Conservation (phyloP, 2,888 invertebrate species). For the Tiliacea citrago region DNA sequence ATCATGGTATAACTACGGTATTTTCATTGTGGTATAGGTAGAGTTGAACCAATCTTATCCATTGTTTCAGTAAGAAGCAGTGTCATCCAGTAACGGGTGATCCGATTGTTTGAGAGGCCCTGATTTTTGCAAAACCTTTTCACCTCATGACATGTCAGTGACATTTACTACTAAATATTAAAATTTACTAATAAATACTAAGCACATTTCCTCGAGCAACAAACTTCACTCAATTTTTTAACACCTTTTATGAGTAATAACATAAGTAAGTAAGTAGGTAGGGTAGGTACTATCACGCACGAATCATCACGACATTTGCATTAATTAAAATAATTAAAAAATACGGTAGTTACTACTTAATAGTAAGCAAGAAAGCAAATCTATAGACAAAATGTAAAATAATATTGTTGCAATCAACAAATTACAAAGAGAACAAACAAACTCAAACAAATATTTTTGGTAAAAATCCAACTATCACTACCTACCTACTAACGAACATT, state of each 20-base stretch:
- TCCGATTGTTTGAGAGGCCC: conserved; percentile 37
- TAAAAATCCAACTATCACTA: not conserved
- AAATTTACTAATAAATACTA: not conserved
- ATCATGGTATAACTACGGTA: conserved; percentile 21
- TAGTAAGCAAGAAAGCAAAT: not conserved
- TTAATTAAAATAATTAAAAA: no score
- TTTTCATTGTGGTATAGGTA: conserved; percentile 17
- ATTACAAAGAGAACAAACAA: not conserved
- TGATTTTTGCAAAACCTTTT: not conserved
- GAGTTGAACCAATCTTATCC: conserved; percentile 51
- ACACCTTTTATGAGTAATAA: conserved; percentile 7
- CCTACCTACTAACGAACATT: conserved; percentile 6
- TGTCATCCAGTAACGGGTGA: conserved; percentile 41
- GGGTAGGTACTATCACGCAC: not conserved
- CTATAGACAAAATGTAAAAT: not conserved
- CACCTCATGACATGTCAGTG: not conserved
- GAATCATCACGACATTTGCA: not conserved
- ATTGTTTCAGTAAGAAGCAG: conserved; percentile 52
- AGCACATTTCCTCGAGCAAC: conserved; percentile 1
- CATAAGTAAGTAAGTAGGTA: not conserved
- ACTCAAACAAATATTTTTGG: not conserved
- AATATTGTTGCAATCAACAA: not conserved
- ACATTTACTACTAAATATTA: not conserved
- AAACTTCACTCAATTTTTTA: not conserved
- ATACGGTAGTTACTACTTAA: not conserved